phyloP scores from a whole-genome alignment of 2,888 invertebrate species.

The Deroplatys truncata region DNA sequence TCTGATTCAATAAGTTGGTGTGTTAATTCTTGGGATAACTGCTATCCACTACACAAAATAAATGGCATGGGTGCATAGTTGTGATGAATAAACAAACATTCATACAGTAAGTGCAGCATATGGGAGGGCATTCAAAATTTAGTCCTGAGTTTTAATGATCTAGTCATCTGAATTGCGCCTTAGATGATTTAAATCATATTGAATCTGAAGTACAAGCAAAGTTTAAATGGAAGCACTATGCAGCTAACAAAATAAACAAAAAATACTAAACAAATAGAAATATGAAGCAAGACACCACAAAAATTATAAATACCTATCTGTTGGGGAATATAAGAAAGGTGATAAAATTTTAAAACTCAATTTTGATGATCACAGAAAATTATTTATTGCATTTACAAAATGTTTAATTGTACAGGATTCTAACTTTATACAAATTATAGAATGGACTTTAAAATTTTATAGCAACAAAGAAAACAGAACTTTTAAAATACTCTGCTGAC shows the following conservation, averaged over 20 bases:
- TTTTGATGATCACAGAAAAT: constrained; percentile 3
- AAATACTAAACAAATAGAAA: neutral
- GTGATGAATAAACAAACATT: neutral
- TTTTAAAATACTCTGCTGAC: neutral
- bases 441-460: neutral
- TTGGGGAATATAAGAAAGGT: neutral
- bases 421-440: neutral
- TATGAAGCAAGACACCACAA: neutral
- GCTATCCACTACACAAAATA: neutral
- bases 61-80: neutral
- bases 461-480: neutral
- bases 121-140: neutral
- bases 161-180: neutral
- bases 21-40: neutral
- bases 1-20: too few species aligned
- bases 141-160: neutral
- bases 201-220: neutral
- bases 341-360: neutral
- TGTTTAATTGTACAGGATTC: neutral
- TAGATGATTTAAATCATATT: neutral
- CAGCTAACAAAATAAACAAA: neutral
- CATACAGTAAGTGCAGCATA: neutral
- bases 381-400: neutral
- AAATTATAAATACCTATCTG: neutral
- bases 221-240: neutral